Evolutionary conservation across 2,888 invertebrate species (phyloP).

Genomic region (Deilephila elpenor): DNA sequence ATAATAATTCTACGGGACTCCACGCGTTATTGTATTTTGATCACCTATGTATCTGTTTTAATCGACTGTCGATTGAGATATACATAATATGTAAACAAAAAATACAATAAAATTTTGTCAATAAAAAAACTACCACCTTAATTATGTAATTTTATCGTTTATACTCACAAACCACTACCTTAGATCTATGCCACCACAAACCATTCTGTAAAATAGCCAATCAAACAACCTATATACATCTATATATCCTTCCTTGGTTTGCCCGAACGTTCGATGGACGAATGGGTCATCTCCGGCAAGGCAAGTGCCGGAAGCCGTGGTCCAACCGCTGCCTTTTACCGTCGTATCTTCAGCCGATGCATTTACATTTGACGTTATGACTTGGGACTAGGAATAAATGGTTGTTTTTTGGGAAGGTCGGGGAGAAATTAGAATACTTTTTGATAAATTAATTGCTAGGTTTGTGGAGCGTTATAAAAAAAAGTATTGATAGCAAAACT

Average conservation of each 20-base stretch:
- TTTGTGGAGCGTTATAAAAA: too few species aligned
- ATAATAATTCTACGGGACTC: too few species aligned
- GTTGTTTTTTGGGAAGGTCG: too few species aligned
- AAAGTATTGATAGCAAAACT: too few species aligned
- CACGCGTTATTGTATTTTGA: too few species aligned
- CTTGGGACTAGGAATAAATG: background rate
- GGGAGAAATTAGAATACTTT: too few species aligned
- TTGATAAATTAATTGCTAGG: too few species aligned
- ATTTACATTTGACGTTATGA: background rate
- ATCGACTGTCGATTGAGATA: too few species aligned
- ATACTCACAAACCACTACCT: background rate
- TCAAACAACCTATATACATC: constrained; percentile 44
- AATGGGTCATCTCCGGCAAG: constrained; percentile 73
- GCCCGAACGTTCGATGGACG: constrained; percentile 60
- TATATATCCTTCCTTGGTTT: constrained; percentile 45
- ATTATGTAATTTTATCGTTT: background rate
- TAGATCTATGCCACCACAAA: background rate
- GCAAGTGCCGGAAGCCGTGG: constrained; percentile 67
- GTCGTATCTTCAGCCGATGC: constrained; percentile 33
- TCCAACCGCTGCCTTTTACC: constrained; percentile 62
- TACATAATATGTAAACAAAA: too few species aligned
- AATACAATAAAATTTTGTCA: too few species aligned
- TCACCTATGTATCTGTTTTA: too few species aligned
- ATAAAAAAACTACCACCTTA: too few species aligned
- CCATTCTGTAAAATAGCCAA: constrained; percentile 30